These are phyloP conservation scores for Clarias macrocephalus DNA, from an alignment of 2,113 vertebrate genomes.

Conservation along the genomic window DNA sequence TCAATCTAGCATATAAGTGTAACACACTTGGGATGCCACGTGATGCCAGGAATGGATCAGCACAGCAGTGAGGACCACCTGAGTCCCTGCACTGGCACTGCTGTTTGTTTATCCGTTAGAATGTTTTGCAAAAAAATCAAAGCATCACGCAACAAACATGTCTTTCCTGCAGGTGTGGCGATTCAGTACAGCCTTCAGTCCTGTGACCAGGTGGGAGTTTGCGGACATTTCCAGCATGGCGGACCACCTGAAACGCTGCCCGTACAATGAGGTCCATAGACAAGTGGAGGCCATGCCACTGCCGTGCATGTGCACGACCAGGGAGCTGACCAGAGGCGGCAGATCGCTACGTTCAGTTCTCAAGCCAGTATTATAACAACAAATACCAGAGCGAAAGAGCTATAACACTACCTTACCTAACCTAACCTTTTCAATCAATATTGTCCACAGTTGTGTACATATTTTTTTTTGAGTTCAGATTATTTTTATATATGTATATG, in stretches of 20 bases:
- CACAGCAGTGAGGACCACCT: neutral
- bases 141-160: neutral
- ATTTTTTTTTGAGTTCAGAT: constrained; percentile 81
- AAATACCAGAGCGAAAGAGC: constrained; percentile 56
- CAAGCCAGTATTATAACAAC: constrained; percentile 74
- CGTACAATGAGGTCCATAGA: constrained; percentile 85
- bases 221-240: constrained; percentile 93
- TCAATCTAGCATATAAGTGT: neutral
- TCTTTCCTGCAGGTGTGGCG: constrained; percentile 87
- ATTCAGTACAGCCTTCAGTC: constrained; percentile 96
- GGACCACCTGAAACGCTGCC: constrained; percentile 92
- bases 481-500: constrained; percentile 69
- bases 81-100: neutral
- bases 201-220: constrained; percentile 90
- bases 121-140: neutral
- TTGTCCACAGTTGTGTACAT: constrained; percentile 80
- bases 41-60: neutral
- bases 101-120: neutral
- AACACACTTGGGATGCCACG: neutral
- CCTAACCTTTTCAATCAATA: constrained; percentile 72
- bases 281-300: constrained; percentile 89
- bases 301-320: constrained; percentile 91
- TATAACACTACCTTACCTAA: constrained; percentile 69
- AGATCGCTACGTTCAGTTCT: constrained; percentile 87
- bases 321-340: constrained; percentile 85